Base-by-base conservation (phyloP, 2,113 vertebrate species). In the Albula goreensis region DNA sequence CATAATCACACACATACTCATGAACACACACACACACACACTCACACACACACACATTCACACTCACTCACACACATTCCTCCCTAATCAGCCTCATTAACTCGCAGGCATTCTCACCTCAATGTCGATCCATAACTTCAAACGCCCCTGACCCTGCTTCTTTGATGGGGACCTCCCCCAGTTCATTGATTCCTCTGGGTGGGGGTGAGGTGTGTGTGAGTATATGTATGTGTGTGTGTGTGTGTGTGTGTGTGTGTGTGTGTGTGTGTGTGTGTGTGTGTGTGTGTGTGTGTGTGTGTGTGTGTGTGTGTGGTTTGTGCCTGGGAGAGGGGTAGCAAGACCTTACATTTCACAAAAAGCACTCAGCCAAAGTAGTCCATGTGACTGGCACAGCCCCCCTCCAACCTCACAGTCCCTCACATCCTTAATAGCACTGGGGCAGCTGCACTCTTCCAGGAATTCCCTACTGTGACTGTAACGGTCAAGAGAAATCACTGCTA, bases 101-200 rank as follows among this genome's bases (percentile, higher is more conserved):
- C 48, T 66, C 31, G 74, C 51, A 31, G 70, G 74, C 13, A 87
- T 80, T 80, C 82, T 77, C 53, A 87, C 13, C n/a, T 9, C 9
- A 79, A 9, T 19, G 7, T 49, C 22, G 22, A 87, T 87, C 86
- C 77, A 87, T 87, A 83, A 83, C 86, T 87, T 87, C 87, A 85
- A 82, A 82, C n/a, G 31, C 15, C 53, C 52, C 53, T 83, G 87
- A 85, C 77, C 74, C 19, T 48, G 80, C 15, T 60, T 9, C 82
- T 87, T 84, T 80, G 77, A 87, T 83, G 48, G 82, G 57, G 77
- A 84, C n/a, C 85, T 51, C 82, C 82, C 56, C 48, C 70, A 63
- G 77, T 22, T 11, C 50, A 87, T 84, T 53, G 77, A 87, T 80
- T 82, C 25, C 51, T 50, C 52, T 11, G 84, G 19, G 53, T 78